phyloP scores from a whole-genome alignment of 2,888 invertebrate genomes.

The Leucania comma region DNA sequence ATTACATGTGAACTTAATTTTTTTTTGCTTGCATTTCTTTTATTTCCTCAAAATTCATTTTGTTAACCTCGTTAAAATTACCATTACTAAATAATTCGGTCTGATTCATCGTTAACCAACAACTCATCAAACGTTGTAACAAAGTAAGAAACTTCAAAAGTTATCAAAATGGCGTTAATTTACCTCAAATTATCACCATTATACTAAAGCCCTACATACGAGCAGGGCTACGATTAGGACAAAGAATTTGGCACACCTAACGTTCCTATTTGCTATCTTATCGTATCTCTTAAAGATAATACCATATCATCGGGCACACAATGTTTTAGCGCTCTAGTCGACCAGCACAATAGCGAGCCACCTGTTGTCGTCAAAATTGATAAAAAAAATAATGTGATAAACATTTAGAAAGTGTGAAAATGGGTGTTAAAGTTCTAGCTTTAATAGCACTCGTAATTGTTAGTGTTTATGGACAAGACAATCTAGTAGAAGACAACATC shows the following conservation, averaged over 20 bases:
- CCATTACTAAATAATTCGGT: neutral
- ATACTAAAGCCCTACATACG: conserved; percentile 67
- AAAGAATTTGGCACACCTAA: conserved; percentile 90
- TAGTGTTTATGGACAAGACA: conserved; percentile 83
- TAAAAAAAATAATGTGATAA: conserved; percentile 82
- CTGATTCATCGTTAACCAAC: neutral
- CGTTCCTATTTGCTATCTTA: conserved; percentile 89
- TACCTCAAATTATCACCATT: conserved; percentile 53
- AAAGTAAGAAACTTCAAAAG: neutral
- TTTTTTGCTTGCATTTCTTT: neutral
- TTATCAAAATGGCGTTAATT: conserved; percentile 43
- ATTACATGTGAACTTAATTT: neutral
- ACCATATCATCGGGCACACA: conserved; percentile 85
- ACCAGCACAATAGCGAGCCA: conserved; percentile 79
- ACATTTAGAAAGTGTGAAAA: conserved; percentile 77
- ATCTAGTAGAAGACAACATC: conserved; percentile 73
- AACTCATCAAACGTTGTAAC: neutral
- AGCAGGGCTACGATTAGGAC: conserved; percentile 82
- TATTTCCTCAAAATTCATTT: too few species aligned
- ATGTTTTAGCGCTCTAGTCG: conserved; percentile 81
- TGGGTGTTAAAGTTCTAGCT: conserved; percentile 82
- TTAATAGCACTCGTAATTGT: conserved; percentile 79
- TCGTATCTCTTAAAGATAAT: conserved; percentile 86
- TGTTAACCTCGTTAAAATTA: neutral
- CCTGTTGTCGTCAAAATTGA: conserved; percentile 80